These are phyloP conservation scores for Drosophila infuscata DNA, from an alignment of 2,888 invertebrate genomes.

Conservation along the genomic window DNA sequence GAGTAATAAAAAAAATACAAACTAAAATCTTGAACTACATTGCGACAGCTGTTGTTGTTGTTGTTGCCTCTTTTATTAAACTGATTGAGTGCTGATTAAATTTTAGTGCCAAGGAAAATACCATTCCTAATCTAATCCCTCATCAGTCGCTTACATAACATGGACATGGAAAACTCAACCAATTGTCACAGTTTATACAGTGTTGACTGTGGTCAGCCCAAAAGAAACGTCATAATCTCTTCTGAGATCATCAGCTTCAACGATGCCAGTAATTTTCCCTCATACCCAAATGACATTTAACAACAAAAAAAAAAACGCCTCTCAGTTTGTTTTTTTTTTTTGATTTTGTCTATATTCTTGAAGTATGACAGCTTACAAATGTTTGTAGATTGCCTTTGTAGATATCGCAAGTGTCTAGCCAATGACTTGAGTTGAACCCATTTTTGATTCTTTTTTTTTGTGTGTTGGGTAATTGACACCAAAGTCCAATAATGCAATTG, in stretches of 20 bases:
- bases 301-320: slow-evolving; percentile 22
- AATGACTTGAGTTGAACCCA: slow-evolving; percentile 26
- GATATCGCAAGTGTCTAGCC: slow-evolving; percentile 11
- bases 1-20: slow-evolving; percentile 35
- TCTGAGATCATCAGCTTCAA: slow-evolving; percentile 9
- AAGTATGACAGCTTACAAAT: not conserved
- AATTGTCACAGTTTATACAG: slow-evolving; percentile 7
- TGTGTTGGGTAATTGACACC: slow-evolving; percentile 11
- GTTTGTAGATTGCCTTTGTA: slow-evolving; percentile 1
- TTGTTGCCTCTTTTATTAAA: slow-evolving; percentile 35
- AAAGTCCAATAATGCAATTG: slow-evolving; percentile 29
- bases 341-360: not conserved
- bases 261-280: slow-evolving; percentile 35
- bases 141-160: slow-evolving; percentile 40
- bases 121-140: slow-evolving; percentile 38
- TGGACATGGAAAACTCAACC: slow-evolving; percentile 3
- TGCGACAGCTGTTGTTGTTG: slow-evolving; percentile 18
- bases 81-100: slow-evolving; percentile 63
- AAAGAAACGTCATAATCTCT: slow-evolving; percentile 1
- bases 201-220: slow-evolving; percentile 14
- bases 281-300: slow-evolving; percentile 30
- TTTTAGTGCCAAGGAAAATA: slow-evolving; percentile 57
- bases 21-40: slow-evolving; percentile 35
- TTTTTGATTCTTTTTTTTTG: slow-evolving; percentile 5
- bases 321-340: slow-evolving; percentile 37